These are phyloP conservation scores for Alviniconcha strummeri DNA, from an alignment of 2,888 invertebrate genomes.

Conservation along the genomic window DNA sequence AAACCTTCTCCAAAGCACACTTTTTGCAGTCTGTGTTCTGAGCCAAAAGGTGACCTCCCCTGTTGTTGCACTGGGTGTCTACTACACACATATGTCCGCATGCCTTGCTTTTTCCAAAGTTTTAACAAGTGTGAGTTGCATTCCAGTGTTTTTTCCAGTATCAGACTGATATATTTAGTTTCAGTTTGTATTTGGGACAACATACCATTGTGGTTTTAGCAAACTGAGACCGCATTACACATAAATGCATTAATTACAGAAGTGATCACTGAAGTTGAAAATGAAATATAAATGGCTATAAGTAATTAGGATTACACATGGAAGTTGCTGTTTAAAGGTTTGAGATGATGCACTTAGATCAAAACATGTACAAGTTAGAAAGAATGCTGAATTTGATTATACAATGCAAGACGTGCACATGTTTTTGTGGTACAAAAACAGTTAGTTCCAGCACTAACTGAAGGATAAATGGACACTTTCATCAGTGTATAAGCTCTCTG, in stretches of 20 bases:
- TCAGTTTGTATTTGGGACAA: neutral
- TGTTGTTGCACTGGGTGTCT: neutral
- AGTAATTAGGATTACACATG: neutral
- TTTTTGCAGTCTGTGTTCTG: neutral
- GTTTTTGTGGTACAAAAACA: no score
- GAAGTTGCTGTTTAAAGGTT: no score
- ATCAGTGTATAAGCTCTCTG: no score
- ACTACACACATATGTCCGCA: neutral
- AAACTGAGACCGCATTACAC: neutral
- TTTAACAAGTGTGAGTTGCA: conserved; percentile 6
- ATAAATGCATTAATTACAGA: neutral
- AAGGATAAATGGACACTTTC: no score
- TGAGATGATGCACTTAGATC: no score
- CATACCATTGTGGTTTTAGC: neutral
- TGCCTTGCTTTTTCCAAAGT: conserved; percentile 11
- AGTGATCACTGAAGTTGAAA: neutral
- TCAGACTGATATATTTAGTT: neutral
- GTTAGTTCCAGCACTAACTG: no score
- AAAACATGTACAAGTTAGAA: no score
- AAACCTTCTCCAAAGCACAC: neutral
- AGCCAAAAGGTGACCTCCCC: neutral
- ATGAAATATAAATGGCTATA: neutral
- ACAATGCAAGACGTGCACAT: no score
- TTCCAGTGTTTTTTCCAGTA: conserved; percentile 12
- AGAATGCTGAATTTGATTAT: no score